Percentiles rank a stretch among this genome's conserved stretches.
phyloP scores from a whole-genome alignment of 2,888 invertebrate species.

The Aspidiotus destructor region DNA sequence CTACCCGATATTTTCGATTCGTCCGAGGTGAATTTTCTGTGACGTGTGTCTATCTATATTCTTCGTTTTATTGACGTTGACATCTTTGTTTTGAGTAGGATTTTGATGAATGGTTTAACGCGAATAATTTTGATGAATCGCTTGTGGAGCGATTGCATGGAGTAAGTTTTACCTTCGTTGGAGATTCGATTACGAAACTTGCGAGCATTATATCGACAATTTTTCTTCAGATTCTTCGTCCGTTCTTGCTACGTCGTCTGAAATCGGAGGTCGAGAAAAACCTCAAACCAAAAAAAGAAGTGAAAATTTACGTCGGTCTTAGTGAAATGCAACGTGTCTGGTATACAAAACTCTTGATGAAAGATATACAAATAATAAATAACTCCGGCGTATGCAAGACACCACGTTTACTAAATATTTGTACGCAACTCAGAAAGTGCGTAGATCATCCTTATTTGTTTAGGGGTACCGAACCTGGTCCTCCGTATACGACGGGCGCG shows the following conservation, averaged over 20 bases:
- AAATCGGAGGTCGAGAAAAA: constrained; percentile 97
- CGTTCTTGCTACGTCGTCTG: constrained; percentile 86
- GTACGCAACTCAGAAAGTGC: constrained; percentile 98
- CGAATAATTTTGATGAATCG: constrained; percentile 82
- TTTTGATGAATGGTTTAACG: constrained; percentile 98
- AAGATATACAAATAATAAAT: constrained; percentile 97
- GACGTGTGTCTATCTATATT: neutral
- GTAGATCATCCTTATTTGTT: constrained; percentile 98
- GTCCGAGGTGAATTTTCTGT: constrained; percentile 56
- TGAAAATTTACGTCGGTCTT: constrained; percentile 91
- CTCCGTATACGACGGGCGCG: constrained; percentile 92
- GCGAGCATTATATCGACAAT: neutral
- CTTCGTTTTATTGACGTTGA: constrained; percentile 12
- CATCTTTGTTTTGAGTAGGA: constrained; percentile 50
- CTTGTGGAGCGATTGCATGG: constrained; percentile 87
- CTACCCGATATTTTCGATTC: constrained; percentile 97
- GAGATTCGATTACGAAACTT: too few species aligned
- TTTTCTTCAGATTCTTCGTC: constrained; percentile 58
- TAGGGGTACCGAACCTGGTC: constrained; percentile 97
- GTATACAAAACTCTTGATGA: constrained; percentile 98
- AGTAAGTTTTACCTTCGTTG: constrained; percentile 41
- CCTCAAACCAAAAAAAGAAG: constrained; percentile 92
- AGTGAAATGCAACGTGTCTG: constrained; percentile 99
- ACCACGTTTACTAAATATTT: constrained; percentile 94
- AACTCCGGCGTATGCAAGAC: constrained; percentile 95